These are phyloP conservation scores for Meliscaeva auricollis DNA, from an alignment of 2,888 invertebrate species.

Conservation along the genomic window DNA sequence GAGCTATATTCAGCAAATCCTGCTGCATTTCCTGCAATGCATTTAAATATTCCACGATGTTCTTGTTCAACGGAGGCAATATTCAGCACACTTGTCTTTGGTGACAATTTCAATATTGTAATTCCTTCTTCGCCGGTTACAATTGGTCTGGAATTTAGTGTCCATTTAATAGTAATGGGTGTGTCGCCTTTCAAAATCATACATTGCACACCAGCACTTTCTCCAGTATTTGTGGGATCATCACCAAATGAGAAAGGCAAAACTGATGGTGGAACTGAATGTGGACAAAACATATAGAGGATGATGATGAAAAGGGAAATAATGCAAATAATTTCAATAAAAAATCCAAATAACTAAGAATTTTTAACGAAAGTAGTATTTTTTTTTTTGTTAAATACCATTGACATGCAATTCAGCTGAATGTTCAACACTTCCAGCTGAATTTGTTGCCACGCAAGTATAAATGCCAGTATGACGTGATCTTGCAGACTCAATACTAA, in stretches of 20 bases:
- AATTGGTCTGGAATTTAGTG: slow-evolving; percentile 84
- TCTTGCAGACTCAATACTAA: slow-evolving; percentile 86
- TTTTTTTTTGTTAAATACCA: slow-evolving; percentile 72
- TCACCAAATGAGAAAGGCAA: slow-evolving; percentile 89
- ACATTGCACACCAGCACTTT: slow-evolving; percentile 89
- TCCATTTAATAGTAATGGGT: slow-evolving; percentile 91
- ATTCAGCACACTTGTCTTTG: slow-evolving; percentile 87
- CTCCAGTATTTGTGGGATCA: slow-evolving; percentile 89
- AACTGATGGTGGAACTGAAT: slow-evolving; percentile 87
- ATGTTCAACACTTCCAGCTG: slow-evolving; percentile 84
- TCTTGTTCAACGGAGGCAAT: slow-evolving; percentile 88
- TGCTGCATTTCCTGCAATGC: slow-evolving; percentile 89
- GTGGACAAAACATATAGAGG: slow-evolving; percentile 34
- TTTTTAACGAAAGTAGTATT: neutral
- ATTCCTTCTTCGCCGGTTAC: slow-evolving; percentile 85
- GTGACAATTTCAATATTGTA: slow-evolving; percentile 85
- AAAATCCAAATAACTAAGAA: slow-evolving; percentile 33
- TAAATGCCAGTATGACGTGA: slow-evolving; percentile 87
- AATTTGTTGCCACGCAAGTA: slow-evolving; percentile 87
- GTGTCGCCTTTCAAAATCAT: slow-evolving; percentile 91
- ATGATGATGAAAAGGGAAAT: slow-evolving; percentile 18
- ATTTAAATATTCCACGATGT: slow-evolving; percentile 91
- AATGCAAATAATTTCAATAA: slow-evolving; percentile 60
- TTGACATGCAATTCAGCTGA: slow-evolving; percentile 81
- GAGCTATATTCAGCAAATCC: slow-evolving; percentile 88